Evolutionary conservation across 2,797 vertebrate genomes (phyloP), one percentile per base, ranked within the genome.

Genomic region (Syndactyla subalaris): DNA sequence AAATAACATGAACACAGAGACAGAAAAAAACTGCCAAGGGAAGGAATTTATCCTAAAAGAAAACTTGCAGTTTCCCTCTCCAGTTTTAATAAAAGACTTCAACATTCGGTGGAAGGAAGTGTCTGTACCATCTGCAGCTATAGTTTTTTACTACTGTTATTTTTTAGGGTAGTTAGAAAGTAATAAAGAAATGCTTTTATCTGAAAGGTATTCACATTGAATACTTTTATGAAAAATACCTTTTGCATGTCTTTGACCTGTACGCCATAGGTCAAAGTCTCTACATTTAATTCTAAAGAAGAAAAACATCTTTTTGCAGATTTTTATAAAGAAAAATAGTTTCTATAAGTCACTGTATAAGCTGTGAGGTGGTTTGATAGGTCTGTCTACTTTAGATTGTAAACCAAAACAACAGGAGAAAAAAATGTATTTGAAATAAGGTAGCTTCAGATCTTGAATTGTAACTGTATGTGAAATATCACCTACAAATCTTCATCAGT

Each of bases 1-100:
- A 96, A 96, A 95, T 96, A 96, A 97, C 91, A 93, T 77, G 70
- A 92, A 88, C 22, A 48, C 26, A 89, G 89, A 88, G 71, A 83
- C 74, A 95, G 78, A 96, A 52, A 94, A 93, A 94, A 93, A 39
- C 39, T 92, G 66, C 74, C 67, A 88, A 84, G 72, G 73, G 59
- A 85, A 91, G 85, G 80, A 90, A 89, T 92, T 94, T 93, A 67
- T 91, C 55, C 84, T 93, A 81, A 92, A 73, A 93, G 91, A 86
- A 94, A 95, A 88, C 80, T 74, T 79, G 55, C 65, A 81, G 49
- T 85, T 96, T 92, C 46, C 54, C 54, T 63, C 27, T 75, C 70
- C 38, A 62, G 21, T 85, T 22, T 24, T 70, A 89, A 74, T 71
- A 83, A 63, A 76, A 72, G 34, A 67, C 65, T 90, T 84, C 36